phyloP scores from a whole-genome alignment of 2,888 invertebrate genomes.

The Gonocerus acuteangulatus region DNA sequence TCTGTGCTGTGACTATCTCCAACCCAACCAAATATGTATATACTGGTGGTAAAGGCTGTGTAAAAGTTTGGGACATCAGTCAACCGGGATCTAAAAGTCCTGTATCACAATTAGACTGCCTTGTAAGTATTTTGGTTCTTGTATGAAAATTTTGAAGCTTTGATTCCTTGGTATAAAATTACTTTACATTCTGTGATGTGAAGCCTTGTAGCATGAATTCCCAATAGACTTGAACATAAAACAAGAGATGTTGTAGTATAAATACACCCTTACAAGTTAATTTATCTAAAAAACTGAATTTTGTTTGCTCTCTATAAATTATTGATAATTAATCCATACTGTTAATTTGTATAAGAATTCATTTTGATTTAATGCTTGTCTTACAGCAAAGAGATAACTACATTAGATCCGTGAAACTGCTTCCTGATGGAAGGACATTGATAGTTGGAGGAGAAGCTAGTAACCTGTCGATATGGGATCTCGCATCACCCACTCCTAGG shows the following conservation, averaged over 20 bases:
- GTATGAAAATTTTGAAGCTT: not conserved
- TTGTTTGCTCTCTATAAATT: too few species aligned
- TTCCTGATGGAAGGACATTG: constrained; percentile 85
- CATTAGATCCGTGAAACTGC: constrained; percentile 86
- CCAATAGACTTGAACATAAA: too few species aligned
- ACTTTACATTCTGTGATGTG: not conserved
- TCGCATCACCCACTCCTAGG: constrained; percentile 81
- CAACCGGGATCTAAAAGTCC: constrained; percentile 79
- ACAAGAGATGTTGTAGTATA: too few species aligned
- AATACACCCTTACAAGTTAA: too few species aligned
- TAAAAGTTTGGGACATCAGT: constrained; percentile 95
- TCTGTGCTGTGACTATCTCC: constrained; percentile 93
- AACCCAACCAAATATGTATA: constrained; percentile 88
- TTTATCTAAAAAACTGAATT: too few species aligned
- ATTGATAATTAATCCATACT: too few species aligned
- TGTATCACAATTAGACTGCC: constrained; percentile 84
- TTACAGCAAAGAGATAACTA: constrained; percentile 84
- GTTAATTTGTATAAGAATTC: too few species aligned
- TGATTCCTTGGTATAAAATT: too few species aligned
- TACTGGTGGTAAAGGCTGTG: constrained; percentile 94
- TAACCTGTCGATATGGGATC: constrained; percentile 90
- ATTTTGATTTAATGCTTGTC: too few species aligned
- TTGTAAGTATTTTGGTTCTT: constrained; percentile 59
- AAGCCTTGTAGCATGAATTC: too few species aligned
- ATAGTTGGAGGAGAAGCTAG: constrained; percentile 95